phyloP scores from a whole-genome alignment of 2,797 vertebrate genomes.

The Serranus cabrilla region DNA sequence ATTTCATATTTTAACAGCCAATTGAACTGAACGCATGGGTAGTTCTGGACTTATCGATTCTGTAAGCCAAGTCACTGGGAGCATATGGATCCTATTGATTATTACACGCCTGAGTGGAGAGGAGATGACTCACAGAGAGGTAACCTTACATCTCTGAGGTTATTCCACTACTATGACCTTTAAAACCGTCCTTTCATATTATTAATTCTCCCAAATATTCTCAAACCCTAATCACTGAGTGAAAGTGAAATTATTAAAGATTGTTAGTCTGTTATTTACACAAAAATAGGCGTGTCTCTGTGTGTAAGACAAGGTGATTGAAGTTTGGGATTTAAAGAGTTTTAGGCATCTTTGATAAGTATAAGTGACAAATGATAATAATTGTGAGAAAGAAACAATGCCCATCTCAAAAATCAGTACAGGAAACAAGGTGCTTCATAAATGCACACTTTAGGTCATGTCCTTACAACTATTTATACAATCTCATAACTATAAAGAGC shows the following conservation, averaged over 20 bases:
- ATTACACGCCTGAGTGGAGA: constrained; percentile 63
- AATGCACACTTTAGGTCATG: constrained; percentile 43
- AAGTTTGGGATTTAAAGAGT: no score
- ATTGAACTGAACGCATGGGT: not conserved
- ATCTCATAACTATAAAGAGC: constrained; percentile 48
- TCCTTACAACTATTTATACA: constrained; percentile 52
- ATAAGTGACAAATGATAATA: no score
- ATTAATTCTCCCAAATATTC: constrained; percentile 54
- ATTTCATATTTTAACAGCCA: not conserved
- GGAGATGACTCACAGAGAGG: constrained; percentile 63
- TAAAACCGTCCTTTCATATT: constrained; percentile 75
- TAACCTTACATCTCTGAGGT: constrained; percentile 74
- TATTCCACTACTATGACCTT: constrained; percentile 73
- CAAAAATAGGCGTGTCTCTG: no score
- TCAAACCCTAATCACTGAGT: constrained; percentile 32
- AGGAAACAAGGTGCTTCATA: constrained; percentile 34
- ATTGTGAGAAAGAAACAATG: constrained; percentile 14
- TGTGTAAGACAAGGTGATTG: no score
- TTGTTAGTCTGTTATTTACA: no score
- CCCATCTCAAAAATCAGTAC: constrained; percentile 19
- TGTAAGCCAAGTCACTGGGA: constrained; percentile 19
- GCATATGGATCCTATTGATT: constrained; percentile 79
- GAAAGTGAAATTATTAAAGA: no score
- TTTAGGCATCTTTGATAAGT: no score
- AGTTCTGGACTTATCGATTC: constrained; percentile 7